Conservation (phyloP, 2,113 vertebrate genomes). For the Lasiurus borealis region DNA sequence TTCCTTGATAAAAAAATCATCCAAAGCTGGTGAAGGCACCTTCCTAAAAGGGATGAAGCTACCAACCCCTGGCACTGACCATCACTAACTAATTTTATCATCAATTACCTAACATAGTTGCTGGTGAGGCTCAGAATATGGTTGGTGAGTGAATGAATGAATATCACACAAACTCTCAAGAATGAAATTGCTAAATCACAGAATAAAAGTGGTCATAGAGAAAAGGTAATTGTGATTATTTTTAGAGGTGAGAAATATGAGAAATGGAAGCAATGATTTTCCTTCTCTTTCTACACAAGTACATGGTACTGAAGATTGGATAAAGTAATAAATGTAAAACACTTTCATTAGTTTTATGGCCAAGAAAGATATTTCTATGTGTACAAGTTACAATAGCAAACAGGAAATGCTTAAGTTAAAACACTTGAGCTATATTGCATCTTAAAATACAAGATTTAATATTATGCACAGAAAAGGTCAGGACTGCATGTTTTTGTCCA, state of each 20-base stretch:
- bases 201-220: neutral
- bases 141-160: neutral
- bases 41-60: neutral
- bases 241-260: neutral
- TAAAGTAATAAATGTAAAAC: neutral
- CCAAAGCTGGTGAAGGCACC: neutral
- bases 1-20: conserved; percentile 21
- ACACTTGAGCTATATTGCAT: neutral
- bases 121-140: neutral
- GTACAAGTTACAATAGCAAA: neutral
- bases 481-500: neutral
- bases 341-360: neutral
- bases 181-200: neutral
- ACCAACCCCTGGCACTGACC: neutral
- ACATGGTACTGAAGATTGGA: neutral
- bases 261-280: neutral
- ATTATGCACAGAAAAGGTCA: neutral
- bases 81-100: neutral
- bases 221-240: neutral
- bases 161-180: neutral
- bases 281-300: neutral
- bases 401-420: neutral
- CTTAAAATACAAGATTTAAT: conserved; percentile 17
- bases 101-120: neutral
- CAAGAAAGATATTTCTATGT: neutral